These are phyloP conservation scores for Meriones psammophilus DNA, from an alignment of 2,797 vertebrate genomes.

Conservation along the genomic window DNA sequence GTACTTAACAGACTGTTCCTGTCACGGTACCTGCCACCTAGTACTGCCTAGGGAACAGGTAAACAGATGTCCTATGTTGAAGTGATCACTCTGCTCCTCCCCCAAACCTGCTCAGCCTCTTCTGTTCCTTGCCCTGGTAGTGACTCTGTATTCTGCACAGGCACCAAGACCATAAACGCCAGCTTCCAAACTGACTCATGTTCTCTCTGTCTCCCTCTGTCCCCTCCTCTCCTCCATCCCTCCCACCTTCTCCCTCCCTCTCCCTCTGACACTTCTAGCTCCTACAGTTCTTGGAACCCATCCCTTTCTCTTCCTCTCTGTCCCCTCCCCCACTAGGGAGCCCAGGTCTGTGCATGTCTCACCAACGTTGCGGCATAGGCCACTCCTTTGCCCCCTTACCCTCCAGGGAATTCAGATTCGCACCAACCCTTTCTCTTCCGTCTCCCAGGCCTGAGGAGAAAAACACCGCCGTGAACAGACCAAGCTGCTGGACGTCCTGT, in stretches of 20 bases:
- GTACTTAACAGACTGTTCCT: background rate
- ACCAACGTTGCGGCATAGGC: background rate
- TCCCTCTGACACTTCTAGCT: background rate
- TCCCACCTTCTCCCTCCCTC: too few species aligned
- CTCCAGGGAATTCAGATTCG: background rate
- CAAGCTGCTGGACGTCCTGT: background rate
- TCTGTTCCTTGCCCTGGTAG: constrained; percentile 38
- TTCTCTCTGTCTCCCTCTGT: background rate
- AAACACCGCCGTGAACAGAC: background rate
- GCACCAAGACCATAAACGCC: background rate
- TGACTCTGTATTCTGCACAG: background rate
- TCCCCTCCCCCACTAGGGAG: background rate
- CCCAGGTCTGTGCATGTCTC: background rate
- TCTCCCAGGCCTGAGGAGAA: constrained; percentile 13
- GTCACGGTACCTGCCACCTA: background rate
- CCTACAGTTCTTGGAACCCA: background rate
- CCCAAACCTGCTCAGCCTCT: constrained; percentile 21
- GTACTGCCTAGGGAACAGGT: constrained; percentile 21
- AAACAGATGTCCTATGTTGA: constrained; percentile 14
- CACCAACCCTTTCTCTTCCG: background rate
- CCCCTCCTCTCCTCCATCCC: background rate
- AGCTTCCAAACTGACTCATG: background rate
- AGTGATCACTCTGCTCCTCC: constrained; percentile 5
- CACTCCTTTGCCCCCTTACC: background rate
- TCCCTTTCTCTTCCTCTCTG: background rate